Base-by-base conservation (phyloP, 2,888 invertebrate species). In the Hirtodrosophila trivittata region DNA sequence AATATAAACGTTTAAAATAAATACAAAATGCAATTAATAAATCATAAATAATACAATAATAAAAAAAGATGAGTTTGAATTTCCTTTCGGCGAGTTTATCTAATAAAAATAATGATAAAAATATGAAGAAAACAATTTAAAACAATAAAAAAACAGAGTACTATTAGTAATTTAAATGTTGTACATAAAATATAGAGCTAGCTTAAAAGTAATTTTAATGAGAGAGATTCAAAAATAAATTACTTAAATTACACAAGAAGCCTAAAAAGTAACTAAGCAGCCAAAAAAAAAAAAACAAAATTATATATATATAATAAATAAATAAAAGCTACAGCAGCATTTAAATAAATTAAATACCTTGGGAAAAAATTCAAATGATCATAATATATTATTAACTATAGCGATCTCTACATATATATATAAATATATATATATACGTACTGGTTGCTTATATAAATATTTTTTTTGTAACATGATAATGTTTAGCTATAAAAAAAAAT, bases 121-220 rank as follows among this genome's bases (percentile, higher is more conserved):
- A 10, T 16, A 37, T 4, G 30, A 28, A 16, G 33, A 42, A 38
- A 14, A 43, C 41, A 57, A 56, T 26, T 18, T 63, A 49, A 49
- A 50, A 41, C 16, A 7, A 10, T 43, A 60, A 7, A 14, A 26
- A 49, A 56, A 50, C 41, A 57, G 55, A 47, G 32, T 43, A 75
- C 77, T 86, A 78, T 70, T 78, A 77, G 86, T 67, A 69, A 84
- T 65, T 71, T 77, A 81, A 77, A 71, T 75, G 83, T 75, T 86
- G 87, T 87, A 83, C 72, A 87, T 88, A 84, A 78, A 77, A 49
- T 49, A 21, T 56, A 66, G 62, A 66, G 66, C 59, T 75, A 74
- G 77, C 84, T 77, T 84, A 76, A 70, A 59, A 45, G 45, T 60
- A 43, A 58, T 67, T 83, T 69, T 69, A 64, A 62, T 43, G 30